Evolutionary conservation across 2,888 invertebrate genomes (phyloP).

Genomic region (Aradus depressus): DNA sequence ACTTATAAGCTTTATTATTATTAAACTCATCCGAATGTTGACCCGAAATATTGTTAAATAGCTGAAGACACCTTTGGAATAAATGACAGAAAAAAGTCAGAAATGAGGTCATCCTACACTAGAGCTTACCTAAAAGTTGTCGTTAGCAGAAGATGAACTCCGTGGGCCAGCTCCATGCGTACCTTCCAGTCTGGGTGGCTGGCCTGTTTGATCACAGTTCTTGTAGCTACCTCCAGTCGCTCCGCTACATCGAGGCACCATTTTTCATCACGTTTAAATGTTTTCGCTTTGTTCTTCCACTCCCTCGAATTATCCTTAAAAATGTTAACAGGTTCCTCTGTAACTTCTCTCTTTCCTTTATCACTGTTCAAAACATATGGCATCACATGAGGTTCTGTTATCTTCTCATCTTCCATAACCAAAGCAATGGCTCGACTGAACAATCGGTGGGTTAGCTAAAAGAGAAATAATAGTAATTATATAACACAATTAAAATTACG

Average conservation of each 20-base stretch:
- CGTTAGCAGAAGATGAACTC: conserved; percentile 23
- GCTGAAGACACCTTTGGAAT: too few species aligned
- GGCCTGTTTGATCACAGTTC: conserved; percentile 43
- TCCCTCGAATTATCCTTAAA: neutral
- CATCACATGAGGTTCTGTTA: too few species aligned
- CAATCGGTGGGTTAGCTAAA: too few species aligned
- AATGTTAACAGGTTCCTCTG: neutral
- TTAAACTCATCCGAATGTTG: too few species aligned
- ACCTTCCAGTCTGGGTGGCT: conserved; percentile 51
- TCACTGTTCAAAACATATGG: too few species aligned
- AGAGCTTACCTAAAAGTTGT: too few species aligned
- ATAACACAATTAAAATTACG: too few species aligned
- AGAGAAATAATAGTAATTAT: too few species aligned
- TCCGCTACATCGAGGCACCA: conserved; percentile 50
- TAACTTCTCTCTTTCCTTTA: conserved; percentile 13
- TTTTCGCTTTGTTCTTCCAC: neutral
- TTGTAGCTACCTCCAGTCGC: conserved; percentile 44
- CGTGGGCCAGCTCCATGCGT: conserved; percentile 44
- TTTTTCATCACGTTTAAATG: conserved; percentile 38
- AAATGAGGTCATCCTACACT: too few species aligned
- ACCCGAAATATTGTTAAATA: too few species aligned
- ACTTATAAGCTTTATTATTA: too few species aligned
- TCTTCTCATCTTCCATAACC: conserved; percentile 38
- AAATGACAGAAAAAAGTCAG: too few species aligned
- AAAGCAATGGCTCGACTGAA: conserved; percentile 30